Conservation (phyloP, 2,113 vertebrate species). For the Nettapus auritus region DNA sequence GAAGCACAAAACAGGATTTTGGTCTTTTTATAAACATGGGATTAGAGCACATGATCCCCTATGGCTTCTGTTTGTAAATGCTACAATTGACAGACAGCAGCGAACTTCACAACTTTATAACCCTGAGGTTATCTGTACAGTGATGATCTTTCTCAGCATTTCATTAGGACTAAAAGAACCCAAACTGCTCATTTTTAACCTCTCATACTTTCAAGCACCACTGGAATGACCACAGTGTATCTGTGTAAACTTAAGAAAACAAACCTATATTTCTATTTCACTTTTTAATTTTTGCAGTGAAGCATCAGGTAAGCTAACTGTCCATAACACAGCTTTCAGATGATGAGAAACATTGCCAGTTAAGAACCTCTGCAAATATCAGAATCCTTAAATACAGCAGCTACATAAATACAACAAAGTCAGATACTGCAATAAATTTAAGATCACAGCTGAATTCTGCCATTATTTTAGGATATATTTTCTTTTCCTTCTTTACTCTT, state of each 20-base stretch:
- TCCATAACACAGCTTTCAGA: not conserved
- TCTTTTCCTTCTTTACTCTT: not conserved
- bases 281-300: not conserved
- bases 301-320: not conserved
- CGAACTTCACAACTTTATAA: not conserved
- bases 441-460: not conserved
- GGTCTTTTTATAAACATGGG: not conserved
- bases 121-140: not conserved
- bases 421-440: not conserved
- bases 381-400: not conserved
- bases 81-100: not conserved
- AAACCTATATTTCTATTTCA: not conserved
- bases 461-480: not conserved
- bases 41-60: not conserved
- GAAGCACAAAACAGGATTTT: not conserved
- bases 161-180: not conserved
- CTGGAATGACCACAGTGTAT: not conserved
- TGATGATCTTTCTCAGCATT: not conserved
- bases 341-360: not conserved
- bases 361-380: not conserved
- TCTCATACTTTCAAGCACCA: not conserved
- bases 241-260: not conserved
- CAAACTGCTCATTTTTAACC: not conserved
- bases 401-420: not conserved
- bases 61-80: not conserved